A percentile compares a stretch with the other conserved stretches of the same genome.
Conservation (phyloP, 2,888 invertebrate genomes). For the Idaea biselata region DNA sequence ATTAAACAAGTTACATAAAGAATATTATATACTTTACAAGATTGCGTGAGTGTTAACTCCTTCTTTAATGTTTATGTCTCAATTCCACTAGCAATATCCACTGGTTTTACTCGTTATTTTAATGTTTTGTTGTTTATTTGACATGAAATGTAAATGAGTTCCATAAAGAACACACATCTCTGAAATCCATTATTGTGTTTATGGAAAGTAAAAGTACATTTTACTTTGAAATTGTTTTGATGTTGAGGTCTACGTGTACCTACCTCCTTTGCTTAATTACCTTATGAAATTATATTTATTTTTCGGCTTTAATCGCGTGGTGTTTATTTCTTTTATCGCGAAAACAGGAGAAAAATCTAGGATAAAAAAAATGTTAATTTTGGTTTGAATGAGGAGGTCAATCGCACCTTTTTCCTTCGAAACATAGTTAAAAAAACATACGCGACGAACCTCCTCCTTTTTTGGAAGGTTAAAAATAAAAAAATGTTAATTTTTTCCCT, state of each 20-base stretch:
- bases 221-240: background rate
- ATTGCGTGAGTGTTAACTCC: background rate
- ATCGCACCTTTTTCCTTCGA: too few species aligned
- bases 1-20: background rate
- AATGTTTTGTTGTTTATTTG: background rate
- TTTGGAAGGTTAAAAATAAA: too few species aligned
- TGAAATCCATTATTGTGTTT: background rate
- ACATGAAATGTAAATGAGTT: background rate
- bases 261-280: too few species aligned
- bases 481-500: too few species aligned
- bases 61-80: conserved; percentile 8
- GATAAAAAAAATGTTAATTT: too few species aligned
- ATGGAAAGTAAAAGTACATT: background rate
- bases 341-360: too few species aligned
- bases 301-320: too few species aligned
- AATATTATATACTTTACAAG: background rate
- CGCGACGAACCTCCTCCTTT: too few species aligned
- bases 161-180: background rate
- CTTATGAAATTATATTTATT: too few species aligned
- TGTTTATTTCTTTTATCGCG: too few species aligned
- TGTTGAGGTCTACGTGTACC: background rate
- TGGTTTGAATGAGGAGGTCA: too few species aligned
- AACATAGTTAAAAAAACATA: too few species aligned
- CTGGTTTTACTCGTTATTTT: conserved; percentile 4
- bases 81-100: conserved; percentile 21